Base-by-base conservation (phyloP, 1,140 invertebrate species). In the Cyphomyrmex costatus region DNA sequence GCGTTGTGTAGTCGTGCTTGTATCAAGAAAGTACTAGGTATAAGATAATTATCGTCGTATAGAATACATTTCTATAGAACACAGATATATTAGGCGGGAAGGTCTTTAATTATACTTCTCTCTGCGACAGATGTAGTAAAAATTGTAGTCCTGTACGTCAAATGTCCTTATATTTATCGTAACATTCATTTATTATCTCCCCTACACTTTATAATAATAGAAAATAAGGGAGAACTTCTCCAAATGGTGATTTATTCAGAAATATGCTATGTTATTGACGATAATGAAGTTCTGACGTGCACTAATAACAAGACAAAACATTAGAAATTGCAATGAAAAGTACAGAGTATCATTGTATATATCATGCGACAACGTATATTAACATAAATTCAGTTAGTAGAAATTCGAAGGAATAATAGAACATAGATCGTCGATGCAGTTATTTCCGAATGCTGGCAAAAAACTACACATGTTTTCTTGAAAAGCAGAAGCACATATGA, bases 401-500 rank as follows among this genome's bases (percentile, higher is more conserved):
- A 27, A 56, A 73, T 33, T 53, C 49, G 12, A 73, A 27, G 10
- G 36, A 63, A 63, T 63, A 65, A 65, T 65, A 3, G 36, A 65
- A 36, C 10, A 1, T 36, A 36, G 19, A 8, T 16, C 24, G 4
- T 8, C 16, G 3, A 63, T 10, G 8, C 36, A 19, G 3, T 33
- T 63, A 19, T 19, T 33, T 30, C 2, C 6, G 27, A 33, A 63
- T 63, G 16, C 16, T 6, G 27, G 16, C 16, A 33, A 16, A 33
- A 30, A 68, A 30, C n/a, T 27, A 12, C 16, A 27, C 3, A 49
- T 3, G 8, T 53, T 73, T 19, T n/a, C 27, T 33, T 14, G 27
- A 30, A 4, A n/a, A 27, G 24, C 3, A 70, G 6, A 16, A 30
- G 8, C 10, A 51, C 0, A 51, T 21, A 51, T 70, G 8, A 1